Base-by-base conservation (phyloP, 2,113 vertebrate genomes). In the Kryptolebias marmoratus region DNA sequence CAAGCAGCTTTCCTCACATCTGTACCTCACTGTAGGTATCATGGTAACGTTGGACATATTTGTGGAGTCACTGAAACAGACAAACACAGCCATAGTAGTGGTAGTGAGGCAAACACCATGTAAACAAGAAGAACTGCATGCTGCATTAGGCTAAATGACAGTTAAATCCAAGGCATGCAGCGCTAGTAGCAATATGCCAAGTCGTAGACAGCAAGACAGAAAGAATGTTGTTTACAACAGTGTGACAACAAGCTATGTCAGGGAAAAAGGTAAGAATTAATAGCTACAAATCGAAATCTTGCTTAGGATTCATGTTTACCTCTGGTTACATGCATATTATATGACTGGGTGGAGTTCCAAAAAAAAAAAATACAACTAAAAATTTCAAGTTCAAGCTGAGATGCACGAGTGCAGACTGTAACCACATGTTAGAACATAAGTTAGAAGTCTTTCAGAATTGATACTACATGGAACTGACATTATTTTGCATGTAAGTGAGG, bases 281-380 rank as follows among this genome's bases (percentile, higher is more conserved):
- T 93, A 87, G 89, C 64, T 92, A 93, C 93, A 94, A 95, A 94
- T 85, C 88, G 92, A 90, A 88, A 87, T 64, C 72, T 74, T 90
- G 88, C 86, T 91, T 63, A 50, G 59, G 83, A 89, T 84, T 74
- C 87, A 85, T 93, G 93, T 94, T 93, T 93, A 93, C 92, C 92
- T 93, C 93, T 92, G 92, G 92, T 92, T 84, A 95, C 88, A 93
- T 92, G 84, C 92, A 92, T 94, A 82, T 90, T 92, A 90, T 75
- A 95, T 92, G 89, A 88, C n/a, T 68, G 50, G 45, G 64, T 79
- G 82, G 75, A 90, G 90, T 85, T 89, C 88, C 50, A 61, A 87
- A 93, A 89, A 84, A 91, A 90, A 89, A 88, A 36, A 36, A 36
- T 4, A 36, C 36, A 36, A 7, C 36, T 91, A 84, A 88, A 89